phyloP scores from a whole-genome alignment of 1,140 invertebrate genomes.

The Drosophila jambulina region DNA sequence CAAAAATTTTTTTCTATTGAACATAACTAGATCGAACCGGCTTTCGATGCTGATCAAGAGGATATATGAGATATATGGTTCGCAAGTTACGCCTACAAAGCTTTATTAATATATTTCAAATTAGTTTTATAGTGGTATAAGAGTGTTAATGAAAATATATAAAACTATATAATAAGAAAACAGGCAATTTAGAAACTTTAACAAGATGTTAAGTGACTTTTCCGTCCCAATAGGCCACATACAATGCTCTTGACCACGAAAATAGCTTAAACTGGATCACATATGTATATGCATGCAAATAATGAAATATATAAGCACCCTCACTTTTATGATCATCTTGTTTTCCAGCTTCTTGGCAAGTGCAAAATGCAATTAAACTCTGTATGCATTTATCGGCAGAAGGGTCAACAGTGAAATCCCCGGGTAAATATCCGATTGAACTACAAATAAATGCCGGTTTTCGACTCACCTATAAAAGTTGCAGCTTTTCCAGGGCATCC shows the following conservation, averaged over 20 bases:
- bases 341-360: slow-evolving; percentile 18
- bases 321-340: slow-evolving; percentile 36
- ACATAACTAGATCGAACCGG: no score
- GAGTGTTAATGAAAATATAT: background rate
- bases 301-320: slow-evolving; percentile 3
- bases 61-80: no score
- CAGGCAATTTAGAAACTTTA: background rate
- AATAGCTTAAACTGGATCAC: background rate
- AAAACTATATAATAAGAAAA: background rate
- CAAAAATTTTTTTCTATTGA: no score
- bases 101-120: no score
- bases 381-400: slow-evolving; percentile 45
- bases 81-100: no score
- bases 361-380: slow-evolving; percentile 52
- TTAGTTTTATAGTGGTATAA: background rate
- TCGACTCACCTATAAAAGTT: slow-evolving; percentile 46
- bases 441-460: slow-evolving; percentile 53
- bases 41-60: no score
- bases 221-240: background rate
- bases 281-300: background rate
- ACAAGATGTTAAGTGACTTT: background rate
- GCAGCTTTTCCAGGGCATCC: background rate
- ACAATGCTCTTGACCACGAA: slow-evolving; percentile 15
- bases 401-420: slow-evolving; percentile 38
- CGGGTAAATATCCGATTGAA: slow-evolving; percentile 63